A percentile compares a stretch with the other conserved stretches of the same genome.
Conservation (phyloP, 2,113 vertebrate species). For the Odontesthes bonariensis region DNA sequence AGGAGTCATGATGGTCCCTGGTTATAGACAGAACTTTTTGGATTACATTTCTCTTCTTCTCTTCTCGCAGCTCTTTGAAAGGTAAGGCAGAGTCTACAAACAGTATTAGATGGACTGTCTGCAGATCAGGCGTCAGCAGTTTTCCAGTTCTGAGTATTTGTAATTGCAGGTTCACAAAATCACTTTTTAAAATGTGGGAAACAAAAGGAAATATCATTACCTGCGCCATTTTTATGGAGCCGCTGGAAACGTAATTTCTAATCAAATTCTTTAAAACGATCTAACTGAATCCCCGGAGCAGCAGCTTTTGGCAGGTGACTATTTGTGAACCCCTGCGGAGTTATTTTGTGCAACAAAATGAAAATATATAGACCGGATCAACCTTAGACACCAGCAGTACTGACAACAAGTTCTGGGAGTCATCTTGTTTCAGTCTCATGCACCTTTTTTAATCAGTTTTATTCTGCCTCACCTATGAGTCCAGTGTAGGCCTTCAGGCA, state of each 20-base stretch:
- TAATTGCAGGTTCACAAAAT: conserved; percentile 53
- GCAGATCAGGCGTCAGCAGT: conserved; percentile 28
- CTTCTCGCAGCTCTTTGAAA: conserved; percentile 13
- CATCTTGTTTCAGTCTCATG: conserved; percentile 8
- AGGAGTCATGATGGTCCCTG: conserved; percentile 96
- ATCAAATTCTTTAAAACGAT: conserved; percentile 34
- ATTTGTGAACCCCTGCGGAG: conserved; percentile 18
- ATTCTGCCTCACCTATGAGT: conserved; percentile 88
- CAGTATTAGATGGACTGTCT: conserved; percentile 29
- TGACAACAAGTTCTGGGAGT: background rate
- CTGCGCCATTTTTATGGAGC: conserved; percentile 10
- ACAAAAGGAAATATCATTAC: conserved; percentile 34
- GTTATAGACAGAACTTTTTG: background rate
- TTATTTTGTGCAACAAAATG: conserved; percentile 18
- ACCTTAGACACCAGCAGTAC: conserved; percentile 10
- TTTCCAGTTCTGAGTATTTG: conserved; percentile 42
- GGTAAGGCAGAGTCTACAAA: conserved; percentile 13
- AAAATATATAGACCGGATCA: conserved; percentile 16
- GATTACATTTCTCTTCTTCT: conserved; percentile 34
- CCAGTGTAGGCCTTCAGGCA: conserved; percentile 93
- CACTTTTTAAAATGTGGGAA: conserved; percentile 24
- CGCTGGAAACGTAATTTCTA: conserved; percentile 39
- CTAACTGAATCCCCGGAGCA: conserved; percentile 21
- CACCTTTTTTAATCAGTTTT: conserved; percentile 19
- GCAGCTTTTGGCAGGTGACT: conserved; percentile 26